Evolutionary conservation across 2,113 vertebrate species (phyloP), one percentile per base, ranked within the genome.

Genomic region (Protomyctophum bolini): DNA sequence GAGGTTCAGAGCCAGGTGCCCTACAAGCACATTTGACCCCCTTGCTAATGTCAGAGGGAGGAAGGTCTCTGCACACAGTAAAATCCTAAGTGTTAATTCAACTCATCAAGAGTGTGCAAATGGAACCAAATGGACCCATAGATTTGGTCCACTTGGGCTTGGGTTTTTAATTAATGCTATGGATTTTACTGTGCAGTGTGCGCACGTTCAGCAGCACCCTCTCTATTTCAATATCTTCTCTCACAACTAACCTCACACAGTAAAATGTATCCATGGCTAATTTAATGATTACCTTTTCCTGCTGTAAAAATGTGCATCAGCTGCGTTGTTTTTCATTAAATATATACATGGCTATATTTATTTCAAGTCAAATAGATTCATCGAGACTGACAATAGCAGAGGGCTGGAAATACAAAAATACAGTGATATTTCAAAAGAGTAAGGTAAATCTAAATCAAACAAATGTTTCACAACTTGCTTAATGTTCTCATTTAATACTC

Each of bases 1-100:
- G 83, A 81, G 90, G 85, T 90, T 84, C 77, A 87, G 86, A 86
- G 89, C 88, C 89, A 91, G 82, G 86, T 91, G 91, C 91, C 89
- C 86, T 87, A 93, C 92, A 93, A 84, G 86, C 90, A 91, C 86
- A 91, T 95, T 92, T 94, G 92, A 93, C 91, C 93, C 83, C 33
- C 87, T 84, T 49, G 81, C 83, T 90, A 90, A 92, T 92, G 91
- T 92, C 88, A 84, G 84, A 88, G 78, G 85, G 86, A 83, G 81
- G 49, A 74, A 88, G 88, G 86, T 85, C 83, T 87, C 48, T 0
- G 33, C 33, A 41, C 33, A 41, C 33, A 41, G 33, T 41, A 41
- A 41, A 41, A 6, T 41, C 33, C 1, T 41, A 41, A 41, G 33
- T 41, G 33, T 41, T 41, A 41, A 41, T 41, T 41, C 33, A 41